Conservation (phyloP, 2,113 vertebrate species). For the Nicator chloris region DNA sequence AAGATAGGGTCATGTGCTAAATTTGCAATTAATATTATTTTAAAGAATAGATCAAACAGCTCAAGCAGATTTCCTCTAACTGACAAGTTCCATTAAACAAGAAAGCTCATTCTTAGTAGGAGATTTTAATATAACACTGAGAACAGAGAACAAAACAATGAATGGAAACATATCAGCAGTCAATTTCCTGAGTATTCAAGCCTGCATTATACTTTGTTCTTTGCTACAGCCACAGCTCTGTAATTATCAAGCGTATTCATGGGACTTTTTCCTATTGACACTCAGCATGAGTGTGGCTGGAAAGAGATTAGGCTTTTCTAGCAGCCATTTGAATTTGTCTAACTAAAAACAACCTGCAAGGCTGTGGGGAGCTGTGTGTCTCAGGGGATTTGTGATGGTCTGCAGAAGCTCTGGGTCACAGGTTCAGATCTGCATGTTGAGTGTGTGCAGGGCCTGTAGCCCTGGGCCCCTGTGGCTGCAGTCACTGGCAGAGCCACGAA, state of each 20-base stretch:
- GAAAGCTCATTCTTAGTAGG: slow-evolving; percentile 55
- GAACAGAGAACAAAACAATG: slow-evolving; percentile 66
- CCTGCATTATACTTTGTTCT: slow-evolving; percentile 61
- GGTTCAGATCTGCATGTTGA: neutral
- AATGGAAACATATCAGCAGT: slow-evolving; percentile 66
- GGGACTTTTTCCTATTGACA: slow-evolving; percentile 58
- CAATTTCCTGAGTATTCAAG: slow-evolving; percentile 59
- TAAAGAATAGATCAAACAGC: slow-evolving; percentile 66
- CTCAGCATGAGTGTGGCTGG: slow-evolving; percentile 31
- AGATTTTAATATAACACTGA: slow-evolving; percentile 62
- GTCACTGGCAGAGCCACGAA: neutral
- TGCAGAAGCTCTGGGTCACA: neutral
- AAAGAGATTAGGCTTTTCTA: slow-evolving; percentile 56
- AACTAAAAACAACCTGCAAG: slow-evolving; percentile 17
- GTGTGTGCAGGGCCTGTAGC: neutral
- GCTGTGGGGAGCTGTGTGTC: neutral
- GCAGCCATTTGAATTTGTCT: slow-evolving; percentile 37
- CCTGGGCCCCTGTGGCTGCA: neutral
- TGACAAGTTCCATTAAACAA: slow-evolving; percentile 65
- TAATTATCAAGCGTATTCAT: slow-evolving; percentile 54
- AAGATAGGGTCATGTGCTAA: neutral
- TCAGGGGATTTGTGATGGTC: neutral
- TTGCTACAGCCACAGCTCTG: slow-evolving; percentile 29
- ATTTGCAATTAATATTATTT: slow-evolving; percentile 63
- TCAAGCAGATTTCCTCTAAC: slow-evolving; percentile 58